A percentile compares a stretch with the other conserved stretches of the same genome.
Conservation (phyloP, 2,797 vertebrate genomes). For the Cacajao melanocephalus region DNA sequence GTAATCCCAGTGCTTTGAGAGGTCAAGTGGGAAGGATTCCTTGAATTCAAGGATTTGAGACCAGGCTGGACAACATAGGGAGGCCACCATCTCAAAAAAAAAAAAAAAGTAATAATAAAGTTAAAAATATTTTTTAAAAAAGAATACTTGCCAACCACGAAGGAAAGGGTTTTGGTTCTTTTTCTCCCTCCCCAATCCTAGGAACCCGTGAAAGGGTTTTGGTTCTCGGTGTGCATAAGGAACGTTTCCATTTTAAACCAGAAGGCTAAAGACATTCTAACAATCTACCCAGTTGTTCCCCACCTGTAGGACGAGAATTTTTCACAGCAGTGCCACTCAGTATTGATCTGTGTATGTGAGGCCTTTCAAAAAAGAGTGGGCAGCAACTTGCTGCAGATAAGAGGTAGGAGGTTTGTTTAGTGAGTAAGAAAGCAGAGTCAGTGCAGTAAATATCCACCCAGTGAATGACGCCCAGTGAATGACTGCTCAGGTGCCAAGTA, state of each 20-base stretch:
- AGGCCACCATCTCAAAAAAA: background rate
- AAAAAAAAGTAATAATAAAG: background rate
- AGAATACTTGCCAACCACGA: background rate
- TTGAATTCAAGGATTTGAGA: background rate
- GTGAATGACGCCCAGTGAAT: background rate
- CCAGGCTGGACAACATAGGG: background rate
- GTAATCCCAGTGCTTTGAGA: background rate
- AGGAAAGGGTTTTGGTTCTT: background rate
- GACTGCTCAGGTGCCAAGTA: background rate
- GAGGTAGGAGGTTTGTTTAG: background rate
- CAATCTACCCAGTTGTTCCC: background rate
- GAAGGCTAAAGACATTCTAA: background rate
- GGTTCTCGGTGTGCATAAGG: background rate
- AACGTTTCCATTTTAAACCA: background rate
- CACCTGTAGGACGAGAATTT: background rate
- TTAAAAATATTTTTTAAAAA: background rate
- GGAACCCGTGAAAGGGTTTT: background rate
- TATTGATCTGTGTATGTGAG: constrained; percentile 13
- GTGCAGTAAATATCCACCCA: background rate
- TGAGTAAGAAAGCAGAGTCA: background rate
- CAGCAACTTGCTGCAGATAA: background rate
- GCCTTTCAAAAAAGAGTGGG: background rate
- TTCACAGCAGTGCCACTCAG: background rate
- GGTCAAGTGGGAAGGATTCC: background rate
- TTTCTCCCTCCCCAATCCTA: background rate